Conservation (phyloP, 2,888 invertebrate species). For the Eupithecia abbreviata region DNA sequence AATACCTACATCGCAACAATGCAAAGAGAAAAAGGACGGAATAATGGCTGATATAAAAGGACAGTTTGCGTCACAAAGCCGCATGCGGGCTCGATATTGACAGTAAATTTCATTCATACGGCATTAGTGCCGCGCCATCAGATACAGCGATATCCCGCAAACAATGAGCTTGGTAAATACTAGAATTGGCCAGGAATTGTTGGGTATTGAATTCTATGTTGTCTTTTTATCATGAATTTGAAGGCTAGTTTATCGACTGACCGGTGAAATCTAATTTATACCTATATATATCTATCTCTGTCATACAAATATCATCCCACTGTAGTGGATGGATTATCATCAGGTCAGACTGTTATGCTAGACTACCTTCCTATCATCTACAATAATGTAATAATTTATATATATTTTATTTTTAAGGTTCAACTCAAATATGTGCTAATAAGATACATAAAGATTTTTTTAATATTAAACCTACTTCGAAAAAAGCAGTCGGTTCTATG, state of each 20-base stretch:
- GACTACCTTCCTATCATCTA: too few relatives aligned
- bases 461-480: too few relatives aligned
- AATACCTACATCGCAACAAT: constrained; percentile 67
- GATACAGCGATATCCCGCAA: constrained; percentile 72
- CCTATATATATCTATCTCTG: too few relatives aligned
- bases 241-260: background rate
- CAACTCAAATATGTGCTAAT: too few relatives aligned
- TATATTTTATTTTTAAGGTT: too few relatives aligned
- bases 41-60: constrained; percentile 79
- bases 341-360: too few relatives aligned
- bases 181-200: constrained; percentile 31
- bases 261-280: background rate
- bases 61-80: constrained; percentile 82
- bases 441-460: too few relatives aligned
- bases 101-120: constrained; percentile 84
- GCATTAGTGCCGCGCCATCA: constrained; percentile 84
- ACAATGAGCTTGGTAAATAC: constrained; percentile 47
- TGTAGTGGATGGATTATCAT: too few relatives aligned
- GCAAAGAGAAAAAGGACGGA: constrained; percentile 66
- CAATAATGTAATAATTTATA: too few relatives aligned
- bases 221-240: background rate
- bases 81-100: constrained; percentile 84
- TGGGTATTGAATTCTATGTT: too few relatives aligned
- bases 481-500: too few relatives aligned
- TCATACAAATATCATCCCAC: too few relatives aligned